Conservation (phyloP, 2,797 vertebrate species). For the Pelodytes ibericus region DNA sequence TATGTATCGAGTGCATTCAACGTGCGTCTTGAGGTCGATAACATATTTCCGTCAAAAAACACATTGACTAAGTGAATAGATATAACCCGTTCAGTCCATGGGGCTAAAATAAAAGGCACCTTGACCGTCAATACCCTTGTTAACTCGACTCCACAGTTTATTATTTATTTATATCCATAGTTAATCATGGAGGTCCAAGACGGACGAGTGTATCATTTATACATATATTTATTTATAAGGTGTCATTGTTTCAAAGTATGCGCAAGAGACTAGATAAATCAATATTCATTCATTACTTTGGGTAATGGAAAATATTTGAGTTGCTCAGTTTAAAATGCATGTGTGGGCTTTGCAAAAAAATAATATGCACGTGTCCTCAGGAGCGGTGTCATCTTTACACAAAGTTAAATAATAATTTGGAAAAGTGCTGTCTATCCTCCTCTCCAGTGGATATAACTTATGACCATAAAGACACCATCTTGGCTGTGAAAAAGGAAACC, state of each 20-base stretch:
- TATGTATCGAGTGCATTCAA: not conserved
- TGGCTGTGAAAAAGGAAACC: not conserved
- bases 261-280: slow-evolving; percentile 70
- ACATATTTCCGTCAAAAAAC: not conserved
- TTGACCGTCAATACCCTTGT: slow-evolving; percentile 43
- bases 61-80: not conserved
- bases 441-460: not conserved
- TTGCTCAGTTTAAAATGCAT: slow-evolving; percentile 57
- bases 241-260: slow-evolving; percentile 69
- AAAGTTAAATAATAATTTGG: slow-evolving; percentile 22
- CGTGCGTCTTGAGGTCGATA: not conserved
- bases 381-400: slow-evolving; percentile 13
- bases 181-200: slow-evolving; percentile 63
- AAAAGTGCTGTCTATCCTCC: not conserved
- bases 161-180: slow-evolving; percentile 70
- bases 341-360: slow-evolving; percentile 50
- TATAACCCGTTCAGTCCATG: not conserved
- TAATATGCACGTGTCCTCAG: slow-evolving; percentile 46
- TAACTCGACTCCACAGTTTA: slow-evolving; percentile 60
- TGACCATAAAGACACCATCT: not conserved
- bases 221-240: slow-evolving; percentile 64
- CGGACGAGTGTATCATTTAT: slow-evolving; percentile 65
- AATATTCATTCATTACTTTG: slow-evolving; percentile 70
- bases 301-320: slow-evolving; percentile 68
- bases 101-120: slow-evolving; percentile 56